Percentiles rank a stretch among this genome's conserved stretches.
Evolutionary conservation across 1,140 invertebrate genomes (phyloP).

Genomic region (Pissodes strobi): DNA sequence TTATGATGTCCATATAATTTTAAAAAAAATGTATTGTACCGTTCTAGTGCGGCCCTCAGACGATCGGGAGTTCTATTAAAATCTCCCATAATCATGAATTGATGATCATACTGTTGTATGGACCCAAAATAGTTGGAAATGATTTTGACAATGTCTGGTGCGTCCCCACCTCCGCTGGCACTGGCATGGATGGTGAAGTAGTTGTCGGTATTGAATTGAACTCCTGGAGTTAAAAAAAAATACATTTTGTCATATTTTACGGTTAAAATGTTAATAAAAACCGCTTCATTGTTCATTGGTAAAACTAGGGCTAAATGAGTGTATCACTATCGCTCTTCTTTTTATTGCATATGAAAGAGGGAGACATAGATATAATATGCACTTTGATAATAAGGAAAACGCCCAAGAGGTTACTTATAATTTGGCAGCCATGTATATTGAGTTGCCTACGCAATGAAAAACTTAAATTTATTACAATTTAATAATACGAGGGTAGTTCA

Average conservation of each 20-base stretch:
- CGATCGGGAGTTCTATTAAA: background rate
- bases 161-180: background rate
- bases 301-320: no score
- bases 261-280: background rate
- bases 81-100: conserved; percentile 6
- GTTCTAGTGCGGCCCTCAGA: background rate
- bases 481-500: no score
- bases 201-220: background rate
- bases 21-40: background rate
- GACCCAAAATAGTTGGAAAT: conserved; percentile 2
- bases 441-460: no score
- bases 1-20: no score
- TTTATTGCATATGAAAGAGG: no score
- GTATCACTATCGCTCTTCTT: no score
- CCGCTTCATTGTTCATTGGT: background rate
- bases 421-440: no score
- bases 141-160: background rate
- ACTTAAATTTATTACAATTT: no score
- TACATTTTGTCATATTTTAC: background rate
- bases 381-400: no score
- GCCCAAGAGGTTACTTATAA: no score
- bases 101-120: background rate
- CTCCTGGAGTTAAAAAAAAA: background rate
- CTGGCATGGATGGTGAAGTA: conserved; percentile 3
- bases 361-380: background rate